Evolutionary conservation across 2,113 vertebrate genomes (phyloP).

Genomic region (Astur gentilis): DNA sequence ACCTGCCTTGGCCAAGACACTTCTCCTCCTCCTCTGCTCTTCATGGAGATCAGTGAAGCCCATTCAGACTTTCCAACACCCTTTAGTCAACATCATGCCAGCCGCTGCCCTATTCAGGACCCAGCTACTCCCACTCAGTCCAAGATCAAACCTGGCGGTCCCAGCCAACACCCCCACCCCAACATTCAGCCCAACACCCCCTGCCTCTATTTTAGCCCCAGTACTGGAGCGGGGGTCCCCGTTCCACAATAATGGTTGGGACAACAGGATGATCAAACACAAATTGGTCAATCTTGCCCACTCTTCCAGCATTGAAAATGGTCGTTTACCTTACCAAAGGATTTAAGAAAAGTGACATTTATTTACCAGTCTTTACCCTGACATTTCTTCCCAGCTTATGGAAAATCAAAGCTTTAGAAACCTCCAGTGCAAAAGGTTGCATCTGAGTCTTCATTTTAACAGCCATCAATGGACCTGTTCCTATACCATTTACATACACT

Average conservation of each 20-base stretch:
- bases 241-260: neutral
- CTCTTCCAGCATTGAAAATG: neutral
- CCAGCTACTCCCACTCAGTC: neutral
- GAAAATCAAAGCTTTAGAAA: neutral
- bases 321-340: neutral
- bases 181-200: neutral
- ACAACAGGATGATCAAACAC: neutral
- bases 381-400: neutral
- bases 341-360: neutral
- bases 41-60: neutral
- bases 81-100: neutral
- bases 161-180: neutral
- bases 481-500: neutral
- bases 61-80: neutral
- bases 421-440: neutral
- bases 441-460: neutral
- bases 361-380: neutral
- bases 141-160: neutral
- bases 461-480: neutral
- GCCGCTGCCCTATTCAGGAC: neutral
- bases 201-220: neutral
- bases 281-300: neutral
- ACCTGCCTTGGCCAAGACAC: neutral
- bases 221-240: neutral
- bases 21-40: neutral